phyloP scores from a whole-genome alignment of 1,140 invertebrate species.

The Apis laboriosa region DNA sequence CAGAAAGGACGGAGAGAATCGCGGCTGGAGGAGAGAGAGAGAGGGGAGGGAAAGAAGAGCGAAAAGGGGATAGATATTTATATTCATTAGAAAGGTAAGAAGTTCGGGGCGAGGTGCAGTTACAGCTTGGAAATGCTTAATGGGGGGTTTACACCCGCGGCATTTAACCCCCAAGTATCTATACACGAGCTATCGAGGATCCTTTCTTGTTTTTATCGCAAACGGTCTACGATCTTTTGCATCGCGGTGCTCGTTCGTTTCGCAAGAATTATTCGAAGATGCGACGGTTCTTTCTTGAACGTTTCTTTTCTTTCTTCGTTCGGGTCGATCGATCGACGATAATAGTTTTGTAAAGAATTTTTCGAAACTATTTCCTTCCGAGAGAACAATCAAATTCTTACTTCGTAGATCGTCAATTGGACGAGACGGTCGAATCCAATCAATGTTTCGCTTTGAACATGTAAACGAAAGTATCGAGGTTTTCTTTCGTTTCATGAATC shows the following conservation, averaged over 20 bases:
- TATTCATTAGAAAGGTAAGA: slow-evolving; percentile 72
- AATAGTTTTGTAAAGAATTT: no score
- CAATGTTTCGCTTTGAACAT: not conserved
- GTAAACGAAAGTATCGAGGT: not conserved
- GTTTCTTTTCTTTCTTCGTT: no score
- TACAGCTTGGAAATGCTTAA: slow-evolving; percentile 63
- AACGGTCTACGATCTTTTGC: slow-evolving; percentile 29
- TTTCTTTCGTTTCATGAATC: slow-evolving; percentile 26
- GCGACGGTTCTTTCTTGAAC: no score
- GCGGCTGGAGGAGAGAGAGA: not conserved
- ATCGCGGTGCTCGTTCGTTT: not conserved
- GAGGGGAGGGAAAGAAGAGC: not conserved
- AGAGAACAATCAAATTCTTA: no score
- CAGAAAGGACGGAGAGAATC: not conserved
- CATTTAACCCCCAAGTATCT: slow-evolving; percentile 49
- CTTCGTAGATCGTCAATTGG: not conserved
- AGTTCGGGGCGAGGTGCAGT: slow-evolving; percentile 47
- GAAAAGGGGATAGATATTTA: slow-evolving; percentile 59
- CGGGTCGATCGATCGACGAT: no score
- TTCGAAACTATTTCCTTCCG: no score
- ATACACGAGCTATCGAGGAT: slow-evolving; percentile 22
- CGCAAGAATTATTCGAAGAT: no score
- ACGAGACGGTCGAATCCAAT: not conserved
- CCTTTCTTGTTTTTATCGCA: slow-evolving; percentile 22
- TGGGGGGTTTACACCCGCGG: slow-evolving; percentile 56